Conservation (phyloP, 30 jellyfish, hydroid and myxozoan genomes). For the Aurelia aurita complex sp. Pacific region DNA sequence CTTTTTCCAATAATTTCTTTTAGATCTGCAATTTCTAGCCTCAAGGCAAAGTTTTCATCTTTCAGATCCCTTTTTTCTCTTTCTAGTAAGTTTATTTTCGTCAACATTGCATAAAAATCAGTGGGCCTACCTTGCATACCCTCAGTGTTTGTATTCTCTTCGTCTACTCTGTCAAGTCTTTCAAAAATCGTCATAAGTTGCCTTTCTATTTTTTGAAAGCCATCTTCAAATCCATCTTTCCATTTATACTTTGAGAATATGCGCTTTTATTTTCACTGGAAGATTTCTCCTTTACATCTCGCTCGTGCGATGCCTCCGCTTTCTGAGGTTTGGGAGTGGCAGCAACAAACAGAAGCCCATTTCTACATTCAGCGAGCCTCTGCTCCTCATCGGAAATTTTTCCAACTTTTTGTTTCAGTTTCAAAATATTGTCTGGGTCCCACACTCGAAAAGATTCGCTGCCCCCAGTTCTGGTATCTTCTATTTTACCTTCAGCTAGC, state of each 20-base stretch:
- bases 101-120: background rate
- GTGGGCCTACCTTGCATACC: constrained; percentile 1
- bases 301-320: constrained; percentile 9
- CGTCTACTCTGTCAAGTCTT: constrained; percentile 1
- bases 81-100: constrained; percentile 2
- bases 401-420: constrained; percentile 3
- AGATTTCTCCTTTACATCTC: constrained; percentile 3
- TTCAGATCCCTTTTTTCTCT: constrained; percentile 6
- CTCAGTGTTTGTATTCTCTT: constrained; percentile 7
- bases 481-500: background rate
- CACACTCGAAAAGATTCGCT: constrained; percentile 21
- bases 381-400: constrained; percentile 11
- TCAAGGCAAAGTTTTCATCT: constrained; percentile 1
- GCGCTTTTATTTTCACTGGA: background rate
- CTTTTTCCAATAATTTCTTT: constrained; percentile 1
- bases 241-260: constrained; percentile 3
- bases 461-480: too few relatives aligned
- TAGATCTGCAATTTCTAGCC: constrained; percentile 2
- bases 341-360: constrained; percentile 12
- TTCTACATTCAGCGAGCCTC: constrained; percentile 13
- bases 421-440: background rate
- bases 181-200: constrained; percentile 16
- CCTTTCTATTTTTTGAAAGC: constrained; percentile 7
- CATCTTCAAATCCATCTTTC: constrained; percentile 16
- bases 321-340: background rate